Conservation (phyloP, 92 coral and sea anemone genomes). For the Epizoanthus rinbou region DNA sequence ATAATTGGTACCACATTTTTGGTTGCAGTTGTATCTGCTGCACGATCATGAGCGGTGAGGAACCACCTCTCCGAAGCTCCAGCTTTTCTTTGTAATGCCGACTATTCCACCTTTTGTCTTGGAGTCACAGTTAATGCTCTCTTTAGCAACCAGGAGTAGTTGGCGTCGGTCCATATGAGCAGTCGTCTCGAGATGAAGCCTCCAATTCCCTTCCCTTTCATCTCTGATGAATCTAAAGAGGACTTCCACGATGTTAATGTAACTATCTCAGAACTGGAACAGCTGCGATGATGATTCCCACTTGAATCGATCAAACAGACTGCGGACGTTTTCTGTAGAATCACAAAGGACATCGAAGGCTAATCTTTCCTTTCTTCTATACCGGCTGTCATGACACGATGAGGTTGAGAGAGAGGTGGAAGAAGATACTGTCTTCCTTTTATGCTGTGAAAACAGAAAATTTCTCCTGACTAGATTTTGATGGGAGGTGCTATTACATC, state of each 20-base stretch:
- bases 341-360: too few species aligned
- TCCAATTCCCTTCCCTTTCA: conserved; percentile 57
- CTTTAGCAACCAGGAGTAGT: conserved; percentile 69
- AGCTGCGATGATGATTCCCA: background rate
- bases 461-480: too few species aligned
- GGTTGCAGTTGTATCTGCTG: background rate
- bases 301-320: too few species aligned
- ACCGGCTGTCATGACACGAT: too few species aligned
- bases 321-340: too few species aligned
- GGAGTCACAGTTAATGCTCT: conserved; percentile 56
- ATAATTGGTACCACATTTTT: too few species aligned
- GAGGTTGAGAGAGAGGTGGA: too few species aligned
- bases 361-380: too few species aligned
- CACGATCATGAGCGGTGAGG: conserved; percentile 46
- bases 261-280: conserved; percentile 56
- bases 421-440: too few species aligned
- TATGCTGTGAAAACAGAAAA: too few species aligned
- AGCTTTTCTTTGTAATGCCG: conserved; percentile 62
- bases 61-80: conserved; percentile 46
- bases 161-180: conserved; percentile 49
- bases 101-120: conserved; percentile 64
- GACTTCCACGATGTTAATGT: background rate
- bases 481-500: too few species aligned
- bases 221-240: conserved; percentile 56
- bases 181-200: conserved; percentile 49